Evolutionary conservation across 2,888 invertebrate genomes (phyloP).

Genomic region (Pristionchus entomophagus): DNA sequence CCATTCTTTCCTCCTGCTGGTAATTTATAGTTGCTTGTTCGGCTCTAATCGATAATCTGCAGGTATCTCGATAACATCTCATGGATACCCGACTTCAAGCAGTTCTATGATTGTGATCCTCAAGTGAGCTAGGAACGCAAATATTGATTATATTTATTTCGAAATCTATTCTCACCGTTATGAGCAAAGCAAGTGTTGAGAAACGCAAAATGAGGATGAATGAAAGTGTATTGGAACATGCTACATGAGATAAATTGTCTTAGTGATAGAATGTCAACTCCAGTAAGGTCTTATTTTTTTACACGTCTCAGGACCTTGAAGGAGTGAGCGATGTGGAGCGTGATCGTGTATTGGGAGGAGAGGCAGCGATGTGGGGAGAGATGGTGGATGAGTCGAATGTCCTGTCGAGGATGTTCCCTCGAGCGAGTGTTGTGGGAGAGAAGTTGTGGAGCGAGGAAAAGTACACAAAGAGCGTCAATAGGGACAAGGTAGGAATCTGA

Average conservation of each 20-base stretch:
- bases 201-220: not conserved
- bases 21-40: not conserved
- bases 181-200: too few relatives aligned
- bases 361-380: conserved; percentile 52
- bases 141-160: too few relatives aligned
- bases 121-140: too few relatives aligned
- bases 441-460: conserved; percentile 48
- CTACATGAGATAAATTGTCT: not conserved
- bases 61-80: conserved; percentile 52
- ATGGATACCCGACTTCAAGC: conserved; percentile 45
- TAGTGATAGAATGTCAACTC: not conserved
- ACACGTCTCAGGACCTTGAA: conserved; percentile 2
- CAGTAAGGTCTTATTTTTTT: not conserved
- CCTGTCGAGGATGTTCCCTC: not conserved
- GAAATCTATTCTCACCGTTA: too few relatives aligned
- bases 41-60: not conserved
- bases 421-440: conserved; percentile 44
- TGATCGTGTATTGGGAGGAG: conserved; percentile 46
- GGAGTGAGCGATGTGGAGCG: conserved; percentile 23
- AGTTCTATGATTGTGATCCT: conserved; percentile 49
- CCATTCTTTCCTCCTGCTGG: conserved; percentile 49
- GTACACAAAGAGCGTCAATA: conserved; percentile 41
- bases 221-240: not conserved
- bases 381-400: conserved; percentile 47
- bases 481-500: conserved; percentile 3